Evolutionary conservation across 2,888 invertebrate species (phyloP), one percentile per base, ranked within the genome.

Genomic region (Nymphalis c-album): DNA sequence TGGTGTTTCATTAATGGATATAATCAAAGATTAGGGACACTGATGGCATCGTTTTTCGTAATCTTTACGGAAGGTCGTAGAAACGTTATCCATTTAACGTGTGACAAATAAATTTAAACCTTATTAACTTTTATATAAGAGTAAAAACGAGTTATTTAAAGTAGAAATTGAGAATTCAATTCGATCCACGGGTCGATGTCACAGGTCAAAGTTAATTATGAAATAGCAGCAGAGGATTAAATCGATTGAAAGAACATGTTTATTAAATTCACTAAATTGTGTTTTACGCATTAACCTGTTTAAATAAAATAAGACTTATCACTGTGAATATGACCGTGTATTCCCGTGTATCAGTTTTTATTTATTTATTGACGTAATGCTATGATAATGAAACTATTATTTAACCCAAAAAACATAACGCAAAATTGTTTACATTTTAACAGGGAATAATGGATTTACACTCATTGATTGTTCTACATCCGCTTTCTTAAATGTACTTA

Each of bases 11-110:
- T 66, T 69, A 69, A 66, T 60, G 63, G 62, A 60, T 35, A 69
- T 67, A 67, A 69, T 71, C 62, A 69, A 69, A 71, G 71, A 71
- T 71, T 71, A 69, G 67, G 71, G 69, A 67, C 69, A 67, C 69
- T 55, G 64, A 60, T 67, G 71, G 45, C 67, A 69, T 67, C 69
- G 69, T 64, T 69, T 71, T 71, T 64, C 53, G 67, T 79, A 79
- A 77, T 77, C 76, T 72, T 57, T 51, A 60, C 65, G 73, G 72
- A 77, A 79, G 74, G 76, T 72, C 66, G 61, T 50, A 69, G 66
- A 51, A 76, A 74, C 67, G 72, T 71, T 75, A 75, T 74, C 60
- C 63, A 63, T 68, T 73, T 70, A 68, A 46, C 8, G 22, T 10
- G 31, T 48, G 16, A 22, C 57, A 64, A 35, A 22, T 22, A 17